Percentiles rank a stretch among this genome's conserved stretches.
Evolutionary conservation across 2,113 vertebrate genomes (phyloP).

Genomic region (Nanorana parkeri): DNA sequence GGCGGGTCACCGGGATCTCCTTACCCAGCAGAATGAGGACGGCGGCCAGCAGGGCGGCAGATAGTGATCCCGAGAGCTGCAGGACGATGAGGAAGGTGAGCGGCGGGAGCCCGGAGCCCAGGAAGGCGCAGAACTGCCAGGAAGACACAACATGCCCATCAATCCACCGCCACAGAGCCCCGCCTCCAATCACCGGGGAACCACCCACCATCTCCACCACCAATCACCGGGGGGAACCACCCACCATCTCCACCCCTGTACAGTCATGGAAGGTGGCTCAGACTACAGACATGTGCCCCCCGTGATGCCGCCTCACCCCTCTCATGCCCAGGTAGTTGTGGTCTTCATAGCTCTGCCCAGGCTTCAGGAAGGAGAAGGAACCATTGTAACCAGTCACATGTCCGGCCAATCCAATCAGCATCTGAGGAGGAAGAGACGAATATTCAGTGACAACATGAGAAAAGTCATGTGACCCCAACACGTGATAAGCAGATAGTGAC

Average conservation of each 20-base stretch:
- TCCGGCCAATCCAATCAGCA: slow-evolving; percentile 95
- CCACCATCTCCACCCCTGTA: background rate
- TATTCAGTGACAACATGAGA: no score
- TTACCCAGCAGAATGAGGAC: slow-evolving; percentile 89
- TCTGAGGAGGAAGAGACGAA: no score
- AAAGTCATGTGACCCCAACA: no score
- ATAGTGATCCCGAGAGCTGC: slow-evolving; percentile 83
- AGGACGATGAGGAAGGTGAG: slow-evolving; percentile 89
- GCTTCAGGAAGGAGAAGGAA: slow-evolving; percentile 92
- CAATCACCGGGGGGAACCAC: background rate
- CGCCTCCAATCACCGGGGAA: background rate
- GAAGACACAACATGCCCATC: background rate
- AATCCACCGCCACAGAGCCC: no score
- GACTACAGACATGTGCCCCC: no score
- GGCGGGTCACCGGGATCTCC: slow-evolving; percentile 52
- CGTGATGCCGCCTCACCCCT: slow-evolving; percentile 77
- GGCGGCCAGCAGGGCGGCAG: slow-evolving; percentile 85
- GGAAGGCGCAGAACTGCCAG: slow-evolving; percentile 85
- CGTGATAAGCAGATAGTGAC: no score
- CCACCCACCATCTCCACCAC: background rate
- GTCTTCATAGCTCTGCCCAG: slow-evolving; percentile 92
- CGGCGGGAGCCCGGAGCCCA: slow-evolving; percentile 88
- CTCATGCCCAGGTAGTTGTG: slow-evolving; percentile 95
- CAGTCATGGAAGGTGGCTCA: background rate
- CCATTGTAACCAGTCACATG: slow-evolving; percentile 94